Conservation (phyloP, 2,797 vertebrate species). For the Alcedo atthis region DNA sequence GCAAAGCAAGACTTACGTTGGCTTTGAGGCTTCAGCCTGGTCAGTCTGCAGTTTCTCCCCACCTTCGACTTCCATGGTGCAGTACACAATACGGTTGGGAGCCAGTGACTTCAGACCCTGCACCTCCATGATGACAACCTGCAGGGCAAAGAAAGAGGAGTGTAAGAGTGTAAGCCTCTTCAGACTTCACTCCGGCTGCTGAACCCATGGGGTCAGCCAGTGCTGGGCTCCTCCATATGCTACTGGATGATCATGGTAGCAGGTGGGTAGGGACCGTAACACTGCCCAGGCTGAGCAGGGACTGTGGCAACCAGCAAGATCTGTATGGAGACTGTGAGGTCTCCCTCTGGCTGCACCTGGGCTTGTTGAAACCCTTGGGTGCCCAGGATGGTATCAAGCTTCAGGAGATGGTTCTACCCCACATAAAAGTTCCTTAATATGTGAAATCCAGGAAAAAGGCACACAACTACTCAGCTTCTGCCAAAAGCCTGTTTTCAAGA, state of each 20-base stretch:
- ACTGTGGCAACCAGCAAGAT: accelerated
- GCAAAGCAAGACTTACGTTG: slow-evolving; percentile 85
- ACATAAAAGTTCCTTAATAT: neutral
- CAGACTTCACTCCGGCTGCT: neutral
- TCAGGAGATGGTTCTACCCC: neutral
- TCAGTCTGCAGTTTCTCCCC: slow-evolving; percentile 97
- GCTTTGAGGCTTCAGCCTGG: slow-evolving; percentile 97
- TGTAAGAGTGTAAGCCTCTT: neutral
- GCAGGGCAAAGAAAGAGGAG: neutral
- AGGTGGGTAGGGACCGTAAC: neutral
- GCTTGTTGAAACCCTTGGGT: neutral
- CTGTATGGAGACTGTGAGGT: neutral
- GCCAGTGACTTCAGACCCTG: slow-evolving; percentile 94
- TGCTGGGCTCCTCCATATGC: accelerated
- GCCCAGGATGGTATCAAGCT: neutral
- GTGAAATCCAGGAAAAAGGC: neutral
- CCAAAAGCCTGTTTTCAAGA: neutral
- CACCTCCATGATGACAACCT: slow-evolving; percentile 99
- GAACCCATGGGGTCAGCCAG: neutral
- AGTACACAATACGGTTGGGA: slow-evolving; percentile 96
- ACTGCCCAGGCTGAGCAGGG: neutral
- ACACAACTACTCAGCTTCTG: neutral
- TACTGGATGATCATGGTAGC: neutral
- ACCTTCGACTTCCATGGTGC: slow-evolving; percentile 98
- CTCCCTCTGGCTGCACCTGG: neutral